Conservation (phyloP, 23 tunicate species). For the Pegea sp. region DNA sequence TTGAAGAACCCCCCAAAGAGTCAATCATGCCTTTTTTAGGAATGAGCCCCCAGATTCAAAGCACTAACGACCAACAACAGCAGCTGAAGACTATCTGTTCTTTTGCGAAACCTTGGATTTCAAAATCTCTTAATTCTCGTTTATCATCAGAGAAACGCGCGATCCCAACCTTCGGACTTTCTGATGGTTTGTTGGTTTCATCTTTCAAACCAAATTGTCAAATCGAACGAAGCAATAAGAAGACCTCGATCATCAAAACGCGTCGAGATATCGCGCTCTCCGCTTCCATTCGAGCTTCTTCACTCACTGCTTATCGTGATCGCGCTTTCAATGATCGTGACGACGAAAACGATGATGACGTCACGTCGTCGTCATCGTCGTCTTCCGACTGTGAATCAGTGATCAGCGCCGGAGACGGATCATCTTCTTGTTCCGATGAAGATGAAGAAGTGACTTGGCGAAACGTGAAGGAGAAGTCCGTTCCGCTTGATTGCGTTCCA, state of each 20-base stretch:
- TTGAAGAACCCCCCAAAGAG: conserved; percentile 3
- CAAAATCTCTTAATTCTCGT: too few relatives aligned
- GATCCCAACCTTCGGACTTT: too few relatives aligned
- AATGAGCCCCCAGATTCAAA: conserved; percentile 80
- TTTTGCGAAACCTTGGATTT: conserved; percentile 42
- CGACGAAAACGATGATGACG: conserved; percentile 24
- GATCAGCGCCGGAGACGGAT: conserved; percentile 31
- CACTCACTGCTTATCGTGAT: conserved; percentile 51
- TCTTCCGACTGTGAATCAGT: conserved; percentile 28
- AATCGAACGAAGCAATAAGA: neutral
- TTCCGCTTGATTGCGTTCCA: neutral
- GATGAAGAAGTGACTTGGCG: neutral
- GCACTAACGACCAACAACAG: conserved; percentile 4
- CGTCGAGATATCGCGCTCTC: neutral
- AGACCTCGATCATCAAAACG: neutral
- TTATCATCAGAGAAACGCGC: too few relatives aligned
- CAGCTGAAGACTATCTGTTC: conserved; percentile 7
- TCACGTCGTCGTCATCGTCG: conserved; percentile 39
- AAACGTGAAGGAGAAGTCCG: neutral
- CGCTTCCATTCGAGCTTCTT: conserved; percentile 5
- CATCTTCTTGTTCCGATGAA: conserved; percentile 36
- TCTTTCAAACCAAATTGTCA: conserved; percentile 5
- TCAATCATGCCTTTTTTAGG: conserved; percentile 60
- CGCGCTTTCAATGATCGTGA: conserved; percentile 18
- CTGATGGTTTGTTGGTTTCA: too few relatives aligned